Conservation (phyloP, 2,888 invertebrate species). For the Steinernema hermaphroditum region DNA sequence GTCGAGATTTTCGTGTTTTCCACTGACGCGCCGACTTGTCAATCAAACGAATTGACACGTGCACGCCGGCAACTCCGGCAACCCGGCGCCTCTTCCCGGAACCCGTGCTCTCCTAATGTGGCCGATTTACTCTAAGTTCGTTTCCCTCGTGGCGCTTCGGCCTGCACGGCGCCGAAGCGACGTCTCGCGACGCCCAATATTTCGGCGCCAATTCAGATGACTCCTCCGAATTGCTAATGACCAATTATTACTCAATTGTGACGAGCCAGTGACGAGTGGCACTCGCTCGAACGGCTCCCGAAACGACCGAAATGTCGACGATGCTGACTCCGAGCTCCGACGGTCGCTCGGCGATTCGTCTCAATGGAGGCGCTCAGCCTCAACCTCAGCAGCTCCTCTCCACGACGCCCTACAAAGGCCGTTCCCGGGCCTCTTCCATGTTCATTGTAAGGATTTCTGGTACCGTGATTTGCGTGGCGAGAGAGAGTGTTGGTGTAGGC, state of each 20-base stretch:
- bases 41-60: too few species aligned
- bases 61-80: too few species aligned
- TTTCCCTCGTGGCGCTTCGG: not conserved
- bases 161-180: too few species aligned
- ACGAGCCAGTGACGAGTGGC: not conserved
- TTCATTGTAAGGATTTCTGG: constrained; percentile 48
- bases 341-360: not conserved
- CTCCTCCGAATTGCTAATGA: not conserved
- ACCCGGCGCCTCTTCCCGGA: too few species aligned
- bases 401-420: constrained; percentile 20
- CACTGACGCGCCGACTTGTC: too few species aligned
- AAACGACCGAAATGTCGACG: not conserved
- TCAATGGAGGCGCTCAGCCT: not conserved
- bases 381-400: not conserved
- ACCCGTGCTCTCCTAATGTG: too few species aligned
- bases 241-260: constrained; percentile 4
- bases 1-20: too few species aligned
- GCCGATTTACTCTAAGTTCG: not conserved
- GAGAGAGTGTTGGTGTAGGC: not conserved
- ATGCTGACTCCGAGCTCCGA: not conserved
- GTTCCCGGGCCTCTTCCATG: constrained; percentile 41
- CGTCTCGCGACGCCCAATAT: too few species aligned
- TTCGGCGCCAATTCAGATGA: not conserved
- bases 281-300: not conserved
- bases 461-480: not conserved